Conservation (phyloP, 2,888 invertebrate species). For the Phymatocera aterrima region DNA sequence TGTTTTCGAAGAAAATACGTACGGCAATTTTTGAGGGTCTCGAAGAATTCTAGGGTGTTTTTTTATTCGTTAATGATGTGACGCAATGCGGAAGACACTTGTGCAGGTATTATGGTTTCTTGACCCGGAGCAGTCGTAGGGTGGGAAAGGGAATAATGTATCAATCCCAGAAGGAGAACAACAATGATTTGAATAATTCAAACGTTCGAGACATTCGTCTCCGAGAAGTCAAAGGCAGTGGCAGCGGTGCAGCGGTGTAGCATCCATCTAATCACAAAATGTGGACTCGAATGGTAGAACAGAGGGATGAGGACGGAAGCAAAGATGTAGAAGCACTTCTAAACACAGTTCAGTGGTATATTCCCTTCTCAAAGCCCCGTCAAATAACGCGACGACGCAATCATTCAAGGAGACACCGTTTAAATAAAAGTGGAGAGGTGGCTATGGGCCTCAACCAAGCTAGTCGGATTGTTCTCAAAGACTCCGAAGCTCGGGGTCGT, state of each 20-base stretch:
- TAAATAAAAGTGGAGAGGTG: constrained; percentile 12
- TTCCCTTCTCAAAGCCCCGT: neutral
- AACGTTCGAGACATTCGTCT: neutral
- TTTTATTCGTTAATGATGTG: no score
- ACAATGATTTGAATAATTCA: constrained; percentile 18
- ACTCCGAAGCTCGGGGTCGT: neutral
- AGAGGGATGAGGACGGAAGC: constrained; percentile 1
- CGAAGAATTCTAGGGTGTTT: no score
- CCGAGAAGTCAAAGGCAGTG: no score
- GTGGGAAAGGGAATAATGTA: no score
- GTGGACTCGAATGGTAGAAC: neutral
- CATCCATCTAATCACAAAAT: constrained; percentile 4
- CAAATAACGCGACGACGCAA: neutral
- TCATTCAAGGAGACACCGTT: neutral
- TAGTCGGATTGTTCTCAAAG: neutral
- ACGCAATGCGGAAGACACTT: no score
- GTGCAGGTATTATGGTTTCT: no score
- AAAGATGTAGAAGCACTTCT: neutral
- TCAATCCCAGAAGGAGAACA: no score
- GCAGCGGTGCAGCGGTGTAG: no score
- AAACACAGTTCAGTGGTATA: neutral
- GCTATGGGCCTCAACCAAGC: neutral
- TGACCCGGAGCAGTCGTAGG: no score
- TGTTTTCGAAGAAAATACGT: no score
- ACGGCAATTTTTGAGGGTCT: no score